These are phyloP conservation scores for Euphydryas editha DNA, from an alignment of 2,888 invertebrate genomes.

Conservation along the genomic window DNA sequence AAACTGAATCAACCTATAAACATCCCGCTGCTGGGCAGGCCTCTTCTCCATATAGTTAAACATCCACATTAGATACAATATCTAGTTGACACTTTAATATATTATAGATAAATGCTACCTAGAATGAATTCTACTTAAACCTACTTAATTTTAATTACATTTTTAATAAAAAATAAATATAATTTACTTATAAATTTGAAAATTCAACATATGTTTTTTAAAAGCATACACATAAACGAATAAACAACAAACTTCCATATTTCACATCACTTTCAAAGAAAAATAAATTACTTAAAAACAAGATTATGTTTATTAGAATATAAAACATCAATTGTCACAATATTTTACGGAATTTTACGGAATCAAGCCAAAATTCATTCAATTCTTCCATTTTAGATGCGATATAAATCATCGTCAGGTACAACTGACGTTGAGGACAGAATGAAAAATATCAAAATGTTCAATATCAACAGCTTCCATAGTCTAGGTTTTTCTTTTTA, in stretches of 20 bases:
- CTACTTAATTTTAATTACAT: no score
- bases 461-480: slow-evolving; percentile 37
- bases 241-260: slow-evolving; percentile 1
- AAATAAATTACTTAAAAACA: background rate
- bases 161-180: no score
- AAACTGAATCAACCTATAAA: no score
- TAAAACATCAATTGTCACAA: slow-evolving; percentile 24
- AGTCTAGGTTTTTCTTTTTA: slow-evolving; percentile 34
- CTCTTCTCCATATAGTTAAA: no score
- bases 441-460: slow-evolving; percentile 69
- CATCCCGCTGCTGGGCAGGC: no score
- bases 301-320: slow-evolving; percentile 7
- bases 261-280: slow-evolving; percentile 1
- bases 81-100: no score
- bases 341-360: slow-evolving; percentile 48
- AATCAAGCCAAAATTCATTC: slow-evolving; percentile 60
- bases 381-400: slow-evolving; percentile 64
- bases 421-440: slow-evolving; percentile 67
- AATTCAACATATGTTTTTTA: background rate
- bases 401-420: slow-evolving; percentile 75
- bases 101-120: no score
- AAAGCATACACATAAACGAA: background rate
- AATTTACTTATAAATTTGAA: no score
- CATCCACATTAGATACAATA: no score
- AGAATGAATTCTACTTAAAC: no score